Percentiles rank a stretch among this genome's conserved stretches.
Conservation (phyloP, 2,797 vertebrate species). For the Myiothlypis chrysogaster region DNA sequence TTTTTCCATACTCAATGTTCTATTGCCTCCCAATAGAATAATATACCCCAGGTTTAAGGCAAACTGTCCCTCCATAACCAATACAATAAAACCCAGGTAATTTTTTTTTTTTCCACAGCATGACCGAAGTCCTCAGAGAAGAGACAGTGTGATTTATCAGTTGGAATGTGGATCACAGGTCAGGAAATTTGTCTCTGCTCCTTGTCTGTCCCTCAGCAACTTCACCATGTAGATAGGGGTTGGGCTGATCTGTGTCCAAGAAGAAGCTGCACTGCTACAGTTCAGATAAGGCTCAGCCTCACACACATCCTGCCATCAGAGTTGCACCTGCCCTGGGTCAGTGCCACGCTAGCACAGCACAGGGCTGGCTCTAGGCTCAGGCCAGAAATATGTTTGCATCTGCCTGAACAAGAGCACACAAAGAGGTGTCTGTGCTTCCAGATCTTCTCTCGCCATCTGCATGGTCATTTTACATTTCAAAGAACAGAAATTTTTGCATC, state of each 20-base stretch:
- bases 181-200: neutral
- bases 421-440: neutral
- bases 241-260: neutral
- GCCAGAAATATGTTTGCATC: neutral
- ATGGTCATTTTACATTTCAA: neutral
- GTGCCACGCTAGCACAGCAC: neutral
- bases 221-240: neutral
- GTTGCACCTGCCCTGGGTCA: neutral
- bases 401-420: neutral
- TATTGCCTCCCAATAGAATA: neutral
- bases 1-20: neutral
- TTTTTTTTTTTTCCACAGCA: neutral
- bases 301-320: neutral
- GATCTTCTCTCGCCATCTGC: neutral
- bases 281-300: neutral
- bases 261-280: neutral
- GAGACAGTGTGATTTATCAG: neutral
- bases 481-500: neutral
- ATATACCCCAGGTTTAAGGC: neutral
- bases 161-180: neutral
- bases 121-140: neutral
- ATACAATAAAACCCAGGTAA: accelerated
- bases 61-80: neutral
- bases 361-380: neutral
- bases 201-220: accelerated